These are phyloP conservation scores for human (Homo sapiens) DNA, from an alignment of 2,113 vertebrate species.

Conservation along the genomic window DNA sequence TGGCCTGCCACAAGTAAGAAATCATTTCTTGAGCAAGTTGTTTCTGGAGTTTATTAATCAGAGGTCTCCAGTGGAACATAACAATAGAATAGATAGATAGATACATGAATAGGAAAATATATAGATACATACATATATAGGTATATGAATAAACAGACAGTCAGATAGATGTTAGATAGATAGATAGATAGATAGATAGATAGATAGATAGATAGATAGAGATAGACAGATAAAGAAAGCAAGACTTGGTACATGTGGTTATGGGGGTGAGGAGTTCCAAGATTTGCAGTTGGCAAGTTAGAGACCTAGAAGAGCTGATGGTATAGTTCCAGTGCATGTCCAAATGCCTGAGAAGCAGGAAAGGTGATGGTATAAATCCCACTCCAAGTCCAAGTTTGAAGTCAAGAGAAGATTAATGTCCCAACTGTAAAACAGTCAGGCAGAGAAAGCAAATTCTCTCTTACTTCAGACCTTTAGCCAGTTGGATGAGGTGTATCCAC, in stretches of 20 bases:
- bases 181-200: no score
- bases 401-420: background rate
- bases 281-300: background rate
- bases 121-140: no score
- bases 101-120: no score
- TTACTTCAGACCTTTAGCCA: background rate
- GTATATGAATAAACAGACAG: no score
- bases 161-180: no score
- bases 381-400: background rate
- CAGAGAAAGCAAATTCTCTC: background rate
- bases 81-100: background rate
- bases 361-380: background rate
- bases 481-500: background rate
- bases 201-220: background rate
- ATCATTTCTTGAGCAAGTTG: background rate
- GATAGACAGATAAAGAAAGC: background rate
- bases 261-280: background rate
- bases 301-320: background rate
- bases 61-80: background rate
- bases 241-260: background rate
- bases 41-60: background rate
- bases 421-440: background rate
- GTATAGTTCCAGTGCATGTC: background rate
- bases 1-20: background rate
- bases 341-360: background rate